Evolutionary conservation across 2,888 invertebrate species (phyloP).

Genomic region (Opisthograptis luteolata): DNA sequence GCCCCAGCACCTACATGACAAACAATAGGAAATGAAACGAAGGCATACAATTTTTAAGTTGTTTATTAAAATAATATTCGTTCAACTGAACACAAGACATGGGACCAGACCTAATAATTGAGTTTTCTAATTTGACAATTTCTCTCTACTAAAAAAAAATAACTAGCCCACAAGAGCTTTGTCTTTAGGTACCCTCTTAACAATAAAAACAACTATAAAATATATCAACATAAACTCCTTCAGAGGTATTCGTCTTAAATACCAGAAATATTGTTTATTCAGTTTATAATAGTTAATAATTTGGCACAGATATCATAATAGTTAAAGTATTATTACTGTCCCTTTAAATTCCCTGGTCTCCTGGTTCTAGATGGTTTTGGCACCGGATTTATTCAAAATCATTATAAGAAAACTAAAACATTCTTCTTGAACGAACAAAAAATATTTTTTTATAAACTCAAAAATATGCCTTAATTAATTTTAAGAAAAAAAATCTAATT

Average conservation of each 20-base stretch:
- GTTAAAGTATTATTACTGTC: slow-evolving; percentile 36
- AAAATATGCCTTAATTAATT: slow-evolving; percentile 56
- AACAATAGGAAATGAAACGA: slow-evolving; percentile 52
- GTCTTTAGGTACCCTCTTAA: slow-evolving; percentile 77
- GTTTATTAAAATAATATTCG: slow-evolving; percentile 85
- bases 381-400: slow-evolving; percentile 52
- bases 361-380: slow-evolving; percentile 75
- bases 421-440: slow-evolving; percentile 43
- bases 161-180: slow-evolving; percentile 57
- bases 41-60: slow-evolving; percentile 71
- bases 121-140: slow-evolving; percentile 79
- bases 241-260: slow-evolving; percentile 56
- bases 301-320: slow-evolving; percentile 72
- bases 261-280: slow-evolving; percentile 34
- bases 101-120: slow-evolving; percentile 80
- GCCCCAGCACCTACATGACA: background rate
- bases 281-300: slow-evolving; percentile 58
- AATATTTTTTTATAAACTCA: slow-evolving; percentile 57
- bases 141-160: slow-evolving; percentile 68
- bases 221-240: slow-evolving; percentile 79
- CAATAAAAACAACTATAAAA: slow-evolving; percentile 84
- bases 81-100: slow-evolving; percentile 83
- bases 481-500: slow-evolving; percentile 61
- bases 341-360: slow-evolving; percentile 45
- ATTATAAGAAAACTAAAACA: slow-evolving; percentile 34